Evolutionary conservation across 2,888 invertebrate genomes (phyloP).

Genomic region (Drosophila lacicola): DNA sequence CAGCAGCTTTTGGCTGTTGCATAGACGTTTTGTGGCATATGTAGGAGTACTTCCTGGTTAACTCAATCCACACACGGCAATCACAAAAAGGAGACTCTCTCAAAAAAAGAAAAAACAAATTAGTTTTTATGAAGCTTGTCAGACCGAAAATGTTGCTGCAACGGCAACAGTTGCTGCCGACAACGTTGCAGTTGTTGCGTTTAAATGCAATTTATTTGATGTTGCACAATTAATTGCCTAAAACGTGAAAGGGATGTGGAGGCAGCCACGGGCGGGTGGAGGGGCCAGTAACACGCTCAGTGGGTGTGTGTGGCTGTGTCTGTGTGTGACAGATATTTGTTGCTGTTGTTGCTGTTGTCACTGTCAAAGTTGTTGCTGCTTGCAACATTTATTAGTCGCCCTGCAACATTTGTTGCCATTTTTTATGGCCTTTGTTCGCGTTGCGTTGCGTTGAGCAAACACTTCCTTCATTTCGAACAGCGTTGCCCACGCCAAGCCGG

Average conservation of each 20-base stretch:
- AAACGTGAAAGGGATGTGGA: slow-evolving; percentile 26
- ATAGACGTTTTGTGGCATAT: slow-evolving; percentile 2
- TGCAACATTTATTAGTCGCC: slow-evolving; percentile 68
- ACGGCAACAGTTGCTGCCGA: slow-evolving; percentile 22
- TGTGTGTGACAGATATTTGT: slow-evolving; percentile 61
- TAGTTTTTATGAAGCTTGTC: slow-evolving; percentile 68
- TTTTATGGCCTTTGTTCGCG: slow-evolving; percentile 60
- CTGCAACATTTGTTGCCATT: slow-evolving; percentile 75
- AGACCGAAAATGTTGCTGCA: slow-evolving; percentile 52
- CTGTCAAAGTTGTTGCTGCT: slow-evolving; percentile 26
- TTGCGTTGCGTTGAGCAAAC: slow-evolving; percentile 41
- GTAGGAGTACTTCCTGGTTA: slow-evolving; percentile 49
- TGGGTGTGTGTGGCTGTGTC: slow-evolving; percentile 60
- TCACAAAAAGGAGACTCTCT: slow-evolving; percentile 27
- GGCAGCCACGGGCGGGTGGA: neutral
- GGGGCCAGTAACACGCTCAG: slow-evolving; percentile 38
- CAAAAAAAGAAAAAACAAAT: slow-evolving; percentile 53
- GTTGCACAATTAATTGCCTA: slow-evolving; percentile 78
- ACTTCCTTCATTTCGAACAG: slow-evolving; percentile 61
- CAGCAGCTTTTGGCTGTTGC: slow-evolving; percentile 10
- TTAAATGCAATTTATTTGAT: slow-evolving; percentile 77
- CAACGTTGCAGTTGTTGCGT: slow-evolving; percentile 44
- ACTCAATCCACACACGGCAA: slow-evolving; percentile 10
- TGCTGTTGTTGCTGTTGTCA: slow-evolving; percentile 36
- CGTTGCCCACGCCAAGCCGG: slow-evolving; percentile 55